Conservation (phyloP, 1,140 invertebrate species). For the Atta texana region DNA sequence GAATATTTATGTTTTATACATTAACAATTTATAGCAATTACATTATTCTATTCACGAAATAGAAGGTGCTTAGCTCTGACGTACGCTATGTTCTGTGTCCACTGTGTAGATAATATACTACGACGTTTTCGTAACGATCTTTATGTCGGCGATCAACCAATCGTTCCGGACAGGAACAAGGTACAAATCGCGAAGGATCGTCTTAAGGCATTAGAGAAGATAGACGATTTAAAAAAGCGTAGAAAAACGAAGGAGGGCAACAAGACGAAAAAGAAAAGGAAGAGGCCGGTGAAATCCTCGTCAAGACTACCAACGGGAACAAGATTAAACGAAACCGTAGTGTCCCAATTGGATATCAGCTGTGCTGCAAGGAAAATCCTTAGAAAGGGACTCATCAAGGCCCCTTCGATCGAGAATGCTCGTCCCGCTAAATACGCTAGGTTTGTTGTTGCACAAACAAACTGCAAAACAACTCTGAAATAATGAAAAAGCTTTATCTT, state of each 20-base stretch:
- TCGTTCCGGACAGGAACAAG: conserved; percentile 13
- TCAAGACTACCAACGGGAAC: conserved; percentile 58
- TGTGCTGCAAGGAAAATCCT: conserved; percentile 78
- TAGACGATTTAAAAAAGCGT: conserved; percentile 75
- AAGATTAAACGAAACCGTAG: conserved; percentile 80
- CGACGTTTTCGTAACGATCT: conserved; percentile 66
- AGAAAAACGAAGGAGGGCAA: conserved; percentile 68
- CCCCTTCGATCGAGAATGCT: conserved; percentile 79
- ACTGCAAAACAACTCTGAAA: not conserved
- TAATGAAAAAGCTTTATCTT: not conserved
- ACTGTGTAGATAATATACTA: conserved; percentile 62
- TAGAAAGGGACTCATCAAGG: conserved; percentile 78
- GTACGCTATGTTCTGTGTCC: not conserved
- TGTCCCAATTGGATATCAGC: conserved; percentile 80
- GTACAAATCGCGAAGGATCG: conserved; percentile 61
- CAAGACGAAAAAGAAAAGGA: conserved; percentile 61
- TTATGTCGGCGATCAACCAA: conserved; percentile 77
- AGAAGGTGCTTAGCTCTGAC: not conserved
- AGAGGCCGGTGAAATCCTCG: conserved; percentile 74
- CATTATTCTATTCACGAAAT: conserved; percentile 8
- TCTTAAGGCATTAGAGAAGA: conserved; percentile 68
- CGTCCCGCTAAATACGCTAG: conserved; percentile 78
- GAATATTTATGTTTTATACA: conserved; percentile 21
- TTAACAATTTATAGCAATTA: not conserved
- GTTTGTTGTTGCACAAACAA: conserved; percentile 66